These are phyloP conservation scores for Arenaria interpres DNA, from an alignment of 2,113 vertebrate species.

Conservation along the genomic window DNA sequence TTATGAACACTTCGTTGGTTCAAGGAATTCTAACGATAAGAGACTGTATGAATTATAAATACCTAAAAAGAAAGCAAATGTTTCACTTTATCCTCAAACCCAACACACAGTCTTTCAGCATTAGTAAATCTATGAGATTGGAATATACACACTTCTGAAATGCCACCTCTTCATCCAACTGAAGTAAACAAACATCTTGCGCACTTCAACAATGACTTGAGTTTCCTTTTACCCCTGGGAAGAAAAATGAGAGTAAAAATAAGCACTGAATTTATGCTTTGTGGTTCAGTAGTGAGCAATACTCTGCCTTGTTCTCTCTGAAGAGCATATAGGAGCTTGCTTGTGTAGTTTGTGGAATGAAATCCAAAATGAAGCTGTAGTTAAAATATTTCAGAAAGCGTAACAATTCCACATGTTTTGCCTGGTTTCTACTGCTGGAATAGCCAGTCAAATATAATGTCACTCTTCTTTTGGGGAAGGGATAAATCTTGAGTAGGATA, in stretches of 20 bases:
- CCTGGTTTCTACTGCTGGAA: background rate
- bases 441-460: background rate
- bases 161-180: background rate
- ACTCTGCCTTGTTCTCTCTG: constrained; percentile 3
- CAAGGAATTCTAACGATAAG: background rate
- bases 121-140: background rate
- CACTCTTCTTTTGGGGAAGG: background rate
- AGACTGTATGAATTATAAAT: background rate
- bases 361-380: background rate
- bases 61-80: background rate
- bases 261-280: background rate
- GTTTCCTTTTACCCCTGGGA: constrained; percentile 8
- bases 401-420: background rate
- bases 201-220: background rate
- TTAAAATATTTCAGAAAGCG: background rate
- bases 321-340: background rate
- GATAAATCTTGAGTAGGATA: background rate
- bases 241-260: background rate
- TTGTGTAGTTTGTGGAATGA: background rate
- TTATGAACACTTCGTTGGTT: background rate
- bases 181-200: constrained; percentile 32
- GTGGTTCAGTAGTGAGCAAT: background rate
- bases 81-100: background rate
- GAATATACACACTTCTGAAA: constrained; percentile 1
- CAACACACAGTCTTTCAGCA: background rate